Base-by-base conservation (phyloP, 2,888 invertebrate species). In the Machimus atricapillus region DNA sequence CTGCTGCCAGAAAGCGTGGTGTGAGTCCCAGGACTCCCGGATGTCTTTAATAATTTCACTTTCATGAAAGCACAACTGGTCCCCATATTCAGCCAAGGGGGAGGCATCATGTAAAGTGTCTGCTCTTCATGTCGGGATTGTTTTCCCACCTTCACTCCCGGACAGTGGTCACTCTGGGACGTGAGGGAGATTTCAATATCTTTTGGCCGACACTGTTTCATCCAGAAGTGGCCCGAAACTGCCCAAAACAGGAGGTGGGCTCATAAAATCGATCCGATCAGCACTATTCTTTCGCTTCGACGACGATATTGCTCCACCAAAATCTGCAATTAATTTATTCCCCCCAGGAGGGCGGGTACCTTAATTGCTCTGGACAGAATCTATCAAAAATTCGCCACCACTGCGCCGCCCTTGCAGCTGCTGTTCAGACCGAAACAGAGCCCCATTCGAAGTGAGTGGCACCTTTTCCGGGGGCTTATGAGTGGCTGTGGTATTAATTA, bases 41-140 rank as follows among this genome's bases (percentile, higher is more conserved):
- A 40, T 6, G 79, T 46, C 79, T 79, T 79, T 79, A 79, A 79
- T 79, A 79, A 79, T 79, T 79, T 79, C 79, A 79, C 79, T 79
- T 79, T 79, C 79, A 79, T 79, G 79, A 46, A 79, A 79, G 19
- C 40, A 78, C 79, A 79, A 79, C 27, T 79, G 79, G 31, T 52
- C 56, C 46, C 12, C 16, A 14, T n/a, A n/a, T 46, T 7, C 40
- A 79, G 52, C n/a, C 9, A 27, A 19, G 27, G 23, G 58, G 56
- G 27, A 46, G 79, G 52, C 31, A 79, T 56, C 23, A 79, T 79
- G 79, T 79, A 66, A 66, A 66, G 66, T 66, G 66, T 66, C 66
- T 23, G 14, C 12, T 46, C 23, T 19, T 23, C 19, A 66, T 66
- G 66, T 66, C 12, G 66, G 66, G 19, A 66, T 66, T 66, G 66